phyloP scores from a whole-genome alignment of 2,113 vertebrate species.

The Mixornis gularis region DNA sequence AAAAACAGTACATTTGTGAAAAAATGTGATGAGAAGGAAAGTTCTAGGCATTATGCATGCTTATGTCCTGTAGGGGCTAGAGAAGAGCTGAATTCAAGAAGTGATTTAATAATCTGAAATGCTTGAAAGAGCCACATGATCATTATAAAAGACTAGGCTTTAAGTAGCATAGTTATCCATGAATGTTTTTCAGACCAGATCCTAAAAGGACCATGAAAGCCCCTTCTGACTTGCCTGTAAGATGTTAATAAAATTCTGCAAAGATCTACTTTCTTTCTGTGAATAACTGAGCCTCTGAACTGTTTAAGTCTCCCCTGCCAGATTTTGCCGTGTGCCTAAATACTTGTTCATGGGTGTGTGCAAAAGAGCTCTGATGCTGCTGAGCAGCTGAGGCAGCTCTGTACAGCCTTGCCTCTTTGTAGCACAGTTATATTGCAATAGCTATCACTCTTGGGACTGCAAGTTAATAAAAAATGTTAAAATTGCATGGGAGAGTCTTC shows the following conservation, averaged over 20 bases:
- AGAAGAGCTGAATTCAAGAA: neutral
- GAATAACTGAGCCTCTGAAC: neutral
- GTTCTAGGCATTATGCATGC: neutral
- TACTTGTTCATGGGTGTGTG: fast-evolving
- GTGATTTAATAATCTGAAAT: neutral
- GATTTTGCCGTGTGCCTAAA: neutral
- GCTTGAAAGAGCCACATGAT: neutral
- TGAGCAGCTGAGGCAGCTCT: neutral
- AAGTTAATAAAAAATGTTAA: neutral
- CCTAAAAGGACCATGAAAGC: neutral
- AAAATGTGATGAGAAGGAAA: neutral
- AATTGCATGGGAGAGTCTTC: neutral
- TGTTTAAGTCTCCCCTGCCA: neutral
- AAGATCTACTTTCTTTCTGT: neutral
- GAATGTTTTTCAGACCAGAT: neutral
- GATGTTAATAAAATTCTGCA: neutral
- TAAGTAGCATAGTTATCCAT: neutral
- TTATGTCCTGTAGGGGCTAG: neutral
- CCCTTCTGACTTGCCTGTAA: neutral
- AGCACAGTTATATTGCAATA: neutral
- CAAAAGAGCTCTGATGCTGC: neutral
- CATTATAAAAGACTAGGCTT: neutral
- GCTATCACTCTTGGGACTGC: neutral
- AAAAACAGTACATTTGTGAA: neutral
- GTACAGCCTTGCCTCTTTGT: neutral